Evolutionary conservation across 2,113 vertebrate genomes (phyloP).

Genomic region (Lophochroa leadbeateri): DNA sequence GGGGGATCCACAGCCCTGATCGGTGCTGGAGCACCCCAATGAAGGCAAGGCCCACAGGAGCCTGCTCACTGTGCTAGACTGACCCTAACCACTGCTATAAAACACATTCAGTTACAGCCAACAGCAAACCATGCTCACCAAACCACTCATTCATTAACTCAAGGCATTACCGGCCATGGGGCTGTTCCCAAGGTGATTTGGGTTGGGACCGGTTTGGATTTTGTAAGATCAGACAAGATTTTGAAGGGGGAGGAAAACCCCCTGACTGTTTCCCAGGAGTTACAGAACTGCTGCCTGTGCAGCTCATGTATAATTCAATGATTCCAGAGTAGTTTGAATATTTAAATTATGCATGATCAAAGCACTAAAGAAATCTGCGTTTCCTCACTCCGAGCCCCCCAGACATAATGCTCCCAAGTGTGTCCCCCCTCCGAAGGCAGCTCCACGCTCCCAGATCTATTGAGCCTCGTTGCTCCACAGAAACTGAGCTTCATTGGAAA

Average conservation of each 20-base stretch:
- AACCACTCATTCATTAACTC: background rate
- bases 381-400: constrained; percentile 57
- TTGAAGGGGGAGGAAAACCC: background rate
- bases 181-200: background rate
- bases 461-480: background rate
- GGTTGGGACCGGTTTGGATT: background rate
- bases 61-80: background rate
- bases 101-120: background rate
- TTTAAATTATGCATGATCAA: constrained; percentile 76
- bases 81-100: background rate
- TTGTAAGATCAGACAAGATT: background rate
- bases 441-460: background rate
- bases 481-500: constrained; percentile 57
- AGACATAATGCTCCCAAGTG: constrained; percentile 36
- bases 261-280: background rate
- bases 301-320: constrained; percentile 67
- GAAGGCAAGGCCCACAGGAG: background rate
- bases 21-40: accelerated
- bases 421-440: background rate
- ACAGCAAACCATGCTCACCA: background rate
- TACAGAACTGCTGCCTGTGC: constrained; percentile 46
- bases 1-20: background rate
- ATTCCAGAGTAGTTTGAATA: constrained; percentile 69
- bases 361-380: constrained; percentile 75
- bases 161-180: accelerated